Evolutionary conservation across 2,113 vertebrate species (phyloP).

Genomic region (Cygnus buccinator): DNA sequence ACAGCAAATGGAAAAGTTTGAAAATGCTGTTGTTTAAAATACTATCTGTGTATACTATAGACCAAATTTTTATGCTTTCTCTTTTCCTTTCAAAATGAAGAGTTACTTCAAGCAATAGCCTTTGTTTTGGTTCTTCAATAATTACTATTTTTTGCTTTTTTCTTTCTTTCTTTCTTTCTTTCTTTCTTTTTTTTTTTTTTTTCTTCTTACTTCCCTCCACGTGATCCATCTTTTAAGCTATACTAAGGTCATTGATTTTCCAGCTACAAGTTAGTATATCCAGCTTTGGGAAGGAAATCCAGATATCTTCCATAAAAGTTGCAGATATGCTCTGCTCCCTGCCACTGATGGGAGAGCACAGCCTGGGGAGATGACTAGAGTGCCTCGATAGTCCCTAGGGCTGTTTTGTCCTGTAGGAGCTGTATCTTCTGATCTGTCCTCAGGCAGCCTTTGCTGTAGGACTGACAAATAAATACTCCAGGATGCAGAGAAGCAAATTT

Average conservation of each 20-base stretch:
- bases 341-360: neutral
- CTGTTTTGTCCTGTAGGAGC: neutral
- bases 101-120: neutral
- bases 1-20: conserved; percentile 51
- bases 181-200: neutral
- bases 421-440: neutral
- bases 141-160: accelerated
- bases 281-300: neutral
- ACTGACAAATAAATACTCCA: neutral
- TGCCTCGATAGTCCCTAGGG: neutral
- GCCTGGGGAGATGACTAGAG: accelerated
- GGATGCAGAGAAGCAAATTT: neutral
- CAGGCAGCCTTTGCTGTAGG: neutral
- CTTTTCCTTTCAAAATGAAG: neutral
- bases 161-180: neutral
- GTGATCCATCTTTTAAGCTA: neutral
- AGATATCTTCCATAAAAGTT: neutral
- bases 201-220: neutral
- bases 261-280: neutral
- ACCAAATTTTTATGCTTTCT: neutral
- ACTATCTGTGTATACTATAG: neutral
- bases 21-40: conserved; percentile 6
- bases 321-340: neutral
- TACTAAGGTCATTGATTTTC: neutral
- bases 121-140: neutral